A percentile compares a stretch with the other conserved stretches of the same genome.
These are phyloP conservation scores for Aphelenchoides besseyi DNA, from an alignment of 1,140 invertebrate species.

Conservation along the genomic window DNA sequence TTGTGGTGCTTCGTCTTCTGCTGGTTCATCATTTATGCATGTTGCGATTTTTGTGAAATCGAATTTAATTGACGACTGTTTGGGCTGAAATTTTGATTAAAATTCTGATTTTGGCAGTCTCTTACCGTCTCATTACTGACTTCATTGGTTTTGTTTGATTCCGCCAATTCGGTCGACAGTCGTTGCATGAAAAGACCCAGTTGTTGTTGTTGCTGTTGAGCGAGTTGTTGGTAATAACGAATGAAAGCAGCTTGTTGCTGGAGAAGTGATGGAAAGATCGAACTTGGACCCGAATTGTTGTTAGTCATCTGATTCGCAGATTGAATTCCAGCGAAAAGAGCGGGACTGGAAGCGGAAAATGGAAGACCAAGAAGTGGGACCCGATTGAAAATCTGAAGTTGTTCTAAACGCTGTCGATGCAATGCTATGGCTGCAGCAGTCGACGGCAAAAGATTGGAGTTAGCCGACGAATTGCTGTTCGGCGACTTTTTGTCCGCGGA, in stretches of 20 bases:
- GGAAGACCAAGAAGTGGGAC: conserved; percentile 1
- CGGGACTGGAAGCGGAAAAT: neutral
- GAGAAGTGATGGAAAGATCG: neutral
- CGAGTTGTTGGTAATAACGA: conserved; percentile 1
- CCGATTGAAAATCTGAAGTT: neutral
- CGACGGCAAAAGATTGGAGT: neutral
- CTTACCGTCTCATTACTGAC: conserved; percentile 1
- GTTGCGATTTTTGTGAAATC: conserved; percentile 24
- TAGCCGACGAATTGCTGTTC: neutral
- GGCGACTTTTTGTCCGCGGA: neutral
- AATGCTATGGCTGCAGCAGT: neutral
- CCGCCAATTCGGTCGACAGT: neutral
- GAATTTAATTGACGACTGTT: conserved; percentile 2
- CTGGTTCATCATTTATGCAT: neutral
- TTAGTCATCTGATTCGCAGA: neutral
- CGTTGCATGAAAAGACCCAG: neutral
- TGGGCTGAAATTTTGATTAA: conserved; percentile 11
- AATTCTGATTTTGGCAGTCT: neutral
- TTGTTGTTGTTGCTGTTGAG: conserved; percentile 12
- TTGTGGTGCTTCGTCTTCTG: neutral
- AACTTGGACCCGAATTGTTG: neutral
- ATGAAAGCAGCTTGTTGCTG: conserved; percentile 5
- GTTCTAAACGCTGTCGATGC: neutral
- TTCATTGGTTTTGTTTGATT: neutral
- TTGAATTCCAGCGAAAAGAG: neutral